phyloP scores from a whole-genome alignment of 2,888 invertebrate species.

The Lasioglossum vierecki region DNA sequence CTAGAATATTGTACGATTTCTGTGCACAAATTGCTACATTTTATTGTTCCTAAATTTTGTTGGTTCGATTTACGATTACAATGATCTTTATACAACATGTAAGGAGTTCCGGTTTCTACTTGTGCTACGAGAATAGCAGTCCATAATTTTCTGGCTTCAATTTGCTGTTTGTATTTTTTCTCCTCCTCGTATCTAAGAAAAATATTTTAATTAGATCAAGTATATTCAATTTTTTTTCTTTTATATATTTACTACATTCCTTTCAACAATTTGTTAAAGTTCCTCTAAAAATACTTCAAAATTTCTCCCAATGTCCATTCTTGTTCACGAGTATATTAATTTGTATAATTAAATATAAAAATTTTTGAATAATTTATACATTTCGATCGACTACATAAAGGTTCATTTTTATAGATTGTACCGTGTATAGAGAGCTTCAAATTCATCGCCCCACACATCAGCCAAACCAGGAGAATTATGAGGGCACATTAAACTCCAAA shows the following conservation, averaged over 20 bases:
- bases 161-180: slow-evolving; percentile 88
- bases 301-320: too few species aligned
- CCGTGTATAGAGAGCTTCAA: slow-evolving; percentile 93
- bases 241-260: neutral
- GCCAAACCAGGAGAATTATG: slow-evolving; percentile 95
- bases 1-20: slow-evolving; percentile 98
- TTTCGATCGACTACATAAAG: too few species aligned
- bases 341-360: too few species aligned
- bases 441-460: slow-evolving; percentile 98
- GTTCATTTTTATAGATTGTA: slow-evolving; percentile 75
- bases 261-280: too few species aligned
- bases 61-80: slow-evolving; percentile 99
- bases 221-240: neutral
- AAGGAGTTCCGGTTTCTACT: slow-evolving; percentile 99
- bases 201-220: neutral
- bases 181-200: slow-evolving; percentile 91
- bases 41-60: slow-evolving; percentile 98
- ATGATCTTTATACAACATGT: slow-evolving; percentile 98
- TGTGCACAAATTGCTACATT: slow-evolving; percentile 98
- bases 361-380: too few species aligned
- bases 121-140: slow-evolving; percentile 97
- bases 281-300: too few species aligned
- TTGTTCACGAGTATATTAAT: too few species aligned
- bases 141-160: slow-evolving; percentile 96
- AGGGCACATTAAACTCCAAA: slow-evolving; percentile 99